Conservation (phyloP, 2,888 invertebrate species). For the Dasypolia templi region DNA sequence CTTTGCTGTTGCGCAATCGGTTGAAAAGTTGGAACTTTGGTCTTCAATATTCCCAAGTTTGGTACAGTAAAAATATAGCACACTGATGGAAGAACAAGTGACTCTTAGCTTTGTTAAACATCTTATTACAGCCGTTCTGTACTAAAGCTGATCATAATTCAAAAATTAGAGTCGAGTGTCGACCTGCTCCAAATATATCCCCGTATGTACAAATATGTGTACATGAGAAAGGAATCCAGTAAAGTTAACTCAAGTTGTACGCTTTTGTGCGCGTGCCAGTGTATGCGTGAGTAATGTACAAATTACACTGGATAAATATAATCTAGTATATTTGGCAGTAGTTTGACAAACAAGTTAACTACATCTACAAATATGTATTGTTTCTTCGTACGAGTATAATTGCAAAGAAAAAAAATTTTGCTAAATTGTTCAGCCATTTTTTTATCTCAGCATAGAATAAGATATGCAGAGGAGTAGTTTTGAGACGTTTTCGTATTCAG, state of each 20-base stretch:
- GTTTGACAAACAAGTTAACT: conserved; percentile 12
- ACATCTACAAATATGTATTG: neutral
- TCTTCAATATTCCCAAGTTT: no score
- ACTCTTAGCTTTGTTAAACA: neutral
- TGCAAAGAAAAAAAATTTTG: no score
- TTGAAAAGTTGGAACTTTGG: no score
- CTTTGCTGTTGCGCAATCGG: no score
- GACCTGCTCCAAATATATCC: conserved; percentile 36
- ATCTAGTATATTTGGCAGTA: conserved; percentile 66
- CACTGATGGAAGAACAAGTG: neutral
- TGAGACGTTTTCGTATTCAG: no score
- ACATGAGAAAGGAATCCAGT: conserved; percentile 80
- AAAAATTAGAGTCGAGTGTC: no score
- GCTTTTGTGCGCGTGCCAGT: conserved; percentile 68
- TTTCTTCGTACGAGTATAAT: neutral
- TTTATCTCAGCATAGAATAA: no score
- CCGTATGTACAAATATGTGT: conserved; percentile 68
- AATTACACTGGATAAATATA: conserved; percentile 68
- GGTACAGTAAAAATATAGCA: neutral
- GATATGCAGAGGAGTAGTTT: no score
- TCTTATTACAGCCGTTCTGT: neutral
- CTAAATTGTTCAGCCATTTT: no score
- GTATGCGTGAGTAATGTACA: conserved; percentile 71
- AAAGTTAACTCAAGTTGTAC: conserved; percentile 78
- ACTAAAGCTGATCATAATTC: neutral